Percentiles rank a stretch among this genome's conserved stretches.
Conservation (phyloP, 2,888 invertebrate genomes). For the Scrobipalpa costella region DNA sequence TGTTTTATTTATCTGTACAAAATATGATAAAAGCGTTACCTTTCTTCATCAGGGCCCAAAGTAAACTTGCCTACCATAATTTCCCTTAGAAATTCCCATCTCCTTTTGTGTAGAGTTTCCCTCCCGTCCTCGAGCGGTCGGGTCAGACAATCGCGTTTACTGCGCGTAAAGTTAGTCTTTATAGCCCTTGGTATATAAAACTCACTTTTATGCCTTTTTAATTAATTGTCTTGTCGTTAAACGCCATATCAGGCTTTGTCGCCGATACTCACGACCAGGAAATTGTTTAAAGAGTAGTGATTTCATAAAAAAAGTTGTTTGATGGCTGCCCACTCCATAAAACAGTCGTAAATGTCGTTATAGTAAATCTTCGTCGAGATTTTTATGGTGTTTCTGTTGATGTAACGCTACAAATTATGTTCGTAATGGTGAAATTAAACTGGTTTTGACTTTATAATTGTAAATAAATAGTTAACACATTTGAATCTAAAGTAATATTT, state of each 20-base stretch:
- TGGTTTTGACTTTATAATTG: conserved; percentile 2
- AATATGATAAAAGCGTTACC: neutral
- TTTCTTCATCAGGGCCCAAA: neutral
- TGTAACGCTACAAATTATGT: conserved; percentile 4
- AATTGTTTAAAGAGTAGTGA: conserved; percentile 74
- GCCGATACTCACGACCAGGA: conserved; percentile 69
- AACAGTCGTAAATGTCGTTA: conserved; percentile 62
- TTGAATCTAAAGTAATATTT: conserved; percentile 9
- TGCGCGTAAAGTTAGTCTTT: conserved; percentile 81
- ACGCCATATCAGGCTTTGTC: conserved; percentile 73
- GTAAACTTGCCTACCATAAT: conserved; percentile 1
- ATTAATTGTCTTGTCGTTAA: conserved; percentile 79
- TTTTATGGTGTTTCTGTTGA: conserved; percentile 26
- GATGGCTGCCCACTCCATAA: conserved; percentile 68
- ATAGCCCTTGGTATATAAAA: conserved; percentile 79
- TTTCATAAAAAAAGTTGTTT: conserved; percentile 72
- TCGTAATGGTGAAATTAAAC: conserved; percentile 12
- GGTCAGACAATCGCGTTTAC: conserved; percentile 80
- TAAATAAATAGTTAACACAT: conserved; percentile 3
- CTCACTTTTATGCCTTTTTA: conserved; percentile 79
- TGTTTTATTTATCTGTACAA: neutral
- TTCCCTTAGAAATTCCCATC: conserved; percentile 44
- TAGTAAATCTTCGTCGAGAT: conserved; percentile 26
- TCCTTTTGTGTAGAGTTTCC: conserved; percentile 45
- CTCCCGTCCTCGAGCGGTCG: conserved; percentile 58